Evolutionary conservation across 1,140 invertebrate genomes (phyloP), one percentile per base, ranked within the genome.

Genomic region (Mizuhopecten yessoensis): DNA sequence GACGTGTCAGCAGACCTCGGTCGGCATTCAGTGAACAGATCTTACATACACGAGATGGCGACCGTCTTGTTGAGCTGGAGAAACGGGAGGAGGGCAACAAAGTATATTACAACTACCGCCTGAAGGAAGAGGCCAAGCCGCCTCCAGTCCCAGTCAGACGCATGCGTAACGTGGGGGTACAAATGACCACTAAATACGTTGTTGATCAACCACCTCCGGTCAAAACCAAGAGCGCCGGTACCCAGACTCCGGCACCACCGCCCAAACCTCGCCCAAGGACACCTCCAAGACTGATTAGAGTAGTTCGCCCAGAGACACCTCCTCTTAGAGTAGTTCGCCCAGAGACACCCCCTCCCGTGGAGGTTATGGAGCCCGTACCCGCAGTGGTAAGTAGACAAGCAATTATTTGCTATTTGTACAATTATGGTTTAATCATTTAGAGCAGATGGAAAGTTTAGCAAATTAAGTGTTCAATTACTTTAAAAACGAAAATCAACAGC

Each of bases 11-110:
- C 57, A 75, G 57, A 13, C 57, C 57, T n/a, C 23, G 15, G 57
- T 75, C 57, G 57, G 57, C 57, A 75, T 75, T 29, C 57, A 75
- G 57, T 75, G 23, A 75, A 75, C 57, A 75, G 57, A n/a, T 75
- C 23, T 29, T 75, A n/a, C 57, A 17, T n/a, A 75, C 57, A 9
- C 23, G 57, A 7, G 57, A 75, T n/a, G 57, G 57, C 0, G 57
- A 75, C n/a, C 57, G 57, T 29, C 57, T 75, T 9, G 57, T 75
- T 1, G 57, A 75, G n/a, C 23, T 75, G 2, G 57, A 75, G 11
- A 75, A 23, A 75, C 1, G 57, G 29, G 57, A 75, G n/a, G 57
- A 75, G 5, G 57, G 57, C 57, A 75, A n/a, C 57, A 75, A 75
- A 11, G 29, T 75, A 17, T 75, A 75, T 29, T 29, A 29, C 5